Evolutionary conservation across 2,797 vertebrate species (phyloP).

Genomic region (Gymnoscopelus microlampas): DNA sequence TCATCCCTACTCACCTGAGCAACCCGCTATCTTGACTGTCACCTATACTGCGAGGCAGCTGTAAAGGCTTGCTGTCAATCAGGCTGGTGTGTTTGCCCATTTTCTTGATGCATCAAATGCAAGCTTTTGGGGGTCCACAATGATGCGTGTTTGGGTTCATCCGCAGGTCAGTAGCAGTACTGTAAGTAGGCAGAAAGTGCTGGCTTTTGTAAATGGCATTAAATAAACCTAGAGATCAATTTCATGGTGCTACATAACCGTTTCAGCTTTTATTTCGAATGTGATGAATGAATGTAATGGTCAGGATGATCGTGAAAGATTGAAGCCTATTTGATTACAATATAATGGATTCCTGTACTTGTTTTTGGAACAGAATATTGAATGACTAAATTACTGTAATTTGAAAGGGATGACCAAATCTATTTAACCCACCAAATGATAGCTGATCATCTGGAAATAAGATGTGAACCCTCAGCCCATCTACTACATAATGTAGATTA

Average conservation of each 20-base stretch:
- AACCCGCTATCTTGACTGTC: conserved; percentile 55
- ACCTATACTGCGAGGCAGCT: conserved; percentile 52
- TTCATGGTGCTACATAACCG: conserved; percentile 62
- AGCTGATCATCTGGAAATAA: too few relatives aligned
- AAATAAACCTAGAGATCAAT: conserved; percentile 80
- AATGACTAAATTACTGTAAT: neutral
- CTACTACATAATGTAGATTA: too few relatives aligned
- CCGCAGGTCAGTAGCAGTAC: conserved; percentile 56
- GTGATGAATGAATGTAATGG: neutral
- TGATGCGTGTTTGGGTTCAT: conserved; percentile 50
- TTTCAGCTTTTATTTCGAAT: conserved; percentile 43
- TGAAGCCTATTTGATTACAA: too few relatives aligned
- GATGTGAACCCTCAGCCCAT: too few relatives aligned
- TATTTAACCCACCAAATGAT: too few relatives aligned
- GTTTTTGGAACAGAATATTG: too few relatives aligned
- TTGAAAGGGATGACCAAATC: neutral
- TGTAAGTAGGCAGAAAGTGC: conserved; percentile 71
- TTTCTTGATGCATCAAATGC: conserved; percentile 55
- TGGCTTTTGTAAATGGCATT: conserved; percentile 83
- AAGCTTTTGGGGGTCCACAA: conserved; percentile 63
- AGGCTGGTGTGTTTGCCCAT: conserved; percentile 35
- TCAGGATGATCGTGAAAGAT: too few relatives aligned
- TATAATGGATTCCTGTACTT: too few relatives aligned
- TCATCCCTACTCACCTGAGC: conserved; percentile 46
- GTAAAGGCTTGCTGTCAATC: conserved; percentile 53